Conservation (phyloP, 2,888 invertebrate genomes). For the Epicampocera succincta region DNA sequence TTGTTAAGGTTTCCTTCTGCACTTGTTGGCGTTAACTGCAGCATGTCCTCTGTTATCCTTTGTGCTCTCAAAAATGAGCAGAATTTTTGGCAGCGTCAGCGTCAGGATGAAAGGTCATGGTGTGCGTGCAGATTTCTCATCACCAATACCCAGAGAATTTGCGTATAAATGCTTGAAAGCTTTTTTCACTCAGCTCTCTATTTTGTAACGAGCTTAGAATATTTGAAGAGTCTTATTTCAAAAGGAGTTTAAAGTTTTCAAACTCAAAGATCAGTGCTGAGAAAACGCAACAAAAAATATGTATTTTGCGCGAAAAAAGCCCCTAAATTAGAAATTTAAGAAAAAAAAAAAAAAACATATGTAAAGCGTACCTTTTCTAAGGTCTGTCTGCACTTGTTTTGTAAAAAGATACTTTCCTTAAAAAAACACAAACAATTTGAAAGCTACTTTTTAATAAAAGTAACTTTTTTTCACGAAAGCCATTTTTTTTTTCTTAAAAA, state of each 20-base stretch:
- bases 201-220: constrained; percentile 2
- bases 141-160: constrained; percentile 2
- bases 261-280: constrained; percentile 52
- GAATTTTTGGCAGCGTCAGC: constrained; percentile 71
- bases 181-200: neutral
- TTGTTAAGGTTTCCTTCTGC: constrained; percentile 66
- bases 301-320: too few relatives aligned
- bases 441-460: too few relatives aligned
- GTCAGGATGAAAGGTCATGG: constrained; percentile 36
- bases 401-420: too few relatives aligned
- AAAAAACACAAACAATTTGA: too few relatives aligned
- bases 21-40: constrained; percentile 68
- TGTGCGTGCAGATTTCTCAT: neutral
- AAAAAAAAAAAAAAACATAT: too few relatives aligned
- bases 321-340: too few relatives aligned
- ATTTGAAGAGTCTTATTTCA: neutral
- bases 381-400: too few relatives aligned
- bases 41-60: constrained; percentile 44
- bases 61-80: constrained; percentile 32
- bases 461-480: too few relatives aligned
- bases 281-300: too few relatives aligned
- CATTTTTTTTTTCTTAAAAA: too few relatives aligned
- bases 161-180: neutral
- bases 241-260: neutral
- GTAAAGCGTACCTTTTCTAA: too few relatives aligned